Conservation (phyloP, 2,888 invertebrate species). For the Apamea epomidion region DNA sequence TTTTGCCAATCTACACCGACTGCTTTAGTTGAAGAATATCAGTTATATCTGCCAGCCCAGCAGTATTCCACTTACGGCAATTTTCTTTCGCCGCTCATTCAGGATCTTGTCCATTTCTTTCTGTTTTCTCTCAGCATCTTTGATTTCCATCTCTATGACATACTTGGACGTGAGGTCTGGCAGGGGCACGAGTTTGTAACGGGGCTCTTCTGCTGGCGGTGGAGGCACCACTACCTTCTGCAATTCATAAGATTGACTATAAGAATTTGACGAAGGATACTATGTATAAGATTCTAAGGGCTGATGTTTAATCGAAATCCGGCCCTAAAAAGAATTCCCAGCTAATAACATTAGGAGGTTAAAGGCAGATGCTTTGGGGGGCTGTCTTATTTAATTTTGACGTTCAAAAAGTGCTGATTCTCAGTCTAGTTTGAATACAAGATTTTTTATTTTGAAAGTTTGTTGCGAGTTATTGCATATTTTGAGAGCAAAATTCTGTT, state of each 20-base stretch:
- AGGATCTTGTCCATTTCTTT: constrained; percentile 78
- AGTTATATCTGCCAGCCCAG: not conserved
- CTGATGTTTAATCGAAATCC: too few relatives aligned
- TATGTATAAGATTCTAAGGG: not conserved
- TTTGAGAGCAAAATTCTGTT: not conserved
- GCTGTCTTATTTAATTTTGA: not conserved
- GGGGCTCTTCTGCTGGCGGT: constrained; percentile 78
- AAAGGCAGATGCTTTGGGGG: not conserved
- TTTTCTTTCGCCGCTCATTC: constrained; percentile 73
- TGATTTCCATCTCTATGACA: constrained; percentile 76
- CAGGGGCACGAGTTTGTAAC: constrained; percentile 84
- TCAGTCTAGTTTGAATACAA: not conserved
- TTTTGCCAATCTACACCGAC: too few relatives aligned
- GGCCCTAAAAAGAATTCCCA: not conserved
- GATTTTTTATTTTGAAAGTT: not conserved
- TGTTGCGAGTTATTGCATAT: not conserved
- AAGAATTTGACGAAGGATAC: not conserved
- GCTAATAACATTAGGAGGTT: not conserved
- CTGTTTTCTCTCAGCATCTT: constrained; percentile 73
- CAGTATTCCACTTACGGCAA: constrained; percentile 74
- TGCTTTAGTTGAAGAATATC: not conserved
- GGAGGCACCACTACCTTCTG: constrained; percentile 75
- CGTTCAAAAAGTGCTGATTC: not conserved
- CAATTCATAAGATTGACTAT: constrained; percentile 1
- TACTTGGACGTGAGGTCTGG: constrained; percentile 86